Evolutionary conservation across 2,113 vertebrate species (phyloP).

Genomic region (Melierax canorus): DNA sequence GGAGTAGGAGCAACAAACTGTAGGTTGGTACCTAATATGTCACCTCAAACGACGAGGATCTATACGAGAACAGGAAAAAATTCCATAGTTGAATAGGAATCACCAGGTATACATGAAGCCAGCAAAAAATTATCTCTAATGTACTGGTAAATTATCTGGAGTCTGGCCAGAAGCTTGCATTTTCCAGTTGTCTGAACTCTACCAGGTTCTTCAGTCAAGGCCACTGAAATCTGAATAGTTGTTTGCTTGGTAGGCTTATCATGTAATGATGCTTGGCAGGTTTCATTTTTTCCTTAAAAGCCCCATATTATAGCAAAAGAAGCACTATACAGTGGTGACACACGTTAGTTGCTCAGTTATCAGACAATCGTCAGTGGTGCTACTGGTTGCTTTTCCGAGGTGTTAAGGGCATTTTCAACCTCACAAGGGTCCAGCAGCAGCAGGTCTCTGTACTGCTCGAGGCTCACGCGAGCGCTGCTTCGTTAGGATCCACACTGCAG

Average conservation of each 20-base stretch:
- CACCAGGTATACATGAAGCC: not conserved
- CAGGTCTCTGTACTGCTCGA: not conserved
- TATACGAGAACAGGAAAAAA: not conserved
- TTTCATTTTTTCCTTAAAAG: slow-evolving; percentile 43
- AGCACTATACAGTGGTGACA: not conserved
- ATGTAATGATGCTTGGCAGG: not conserved
- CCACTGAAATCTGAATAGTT: not conserved
- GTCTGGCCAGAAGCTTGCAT: not conserved
- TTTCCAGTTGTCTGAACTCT: not conserved
- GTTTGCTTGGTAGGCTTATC: not conserved
- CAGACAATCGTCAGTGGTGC: not conserved
- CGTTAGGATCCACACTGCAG: fast-evolving
- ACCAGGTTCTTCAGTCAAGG: not conserved
- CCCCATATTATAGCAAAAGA: not conserved
- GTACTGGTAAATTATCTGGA: not conserved
- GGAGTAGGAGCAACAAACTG: not conserved
- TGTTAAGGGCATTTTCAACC: not conserved
- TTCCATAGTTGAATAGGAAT: not conserved
- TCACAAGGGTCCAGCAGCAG: not conserved
- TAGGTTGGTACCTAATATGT: not conserved
- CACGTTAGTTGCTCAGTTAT: not conserved
- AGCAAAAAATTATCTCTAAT: not conserved
- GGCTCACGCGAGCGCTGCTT: fast-evolving
- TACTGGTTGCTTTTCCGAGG: not conserved
- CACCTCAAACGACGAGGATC: not conserved